Base-by-base conservation (phyloP, 2,113 vertebrate species). In the Pipra filicauda region DNA sequence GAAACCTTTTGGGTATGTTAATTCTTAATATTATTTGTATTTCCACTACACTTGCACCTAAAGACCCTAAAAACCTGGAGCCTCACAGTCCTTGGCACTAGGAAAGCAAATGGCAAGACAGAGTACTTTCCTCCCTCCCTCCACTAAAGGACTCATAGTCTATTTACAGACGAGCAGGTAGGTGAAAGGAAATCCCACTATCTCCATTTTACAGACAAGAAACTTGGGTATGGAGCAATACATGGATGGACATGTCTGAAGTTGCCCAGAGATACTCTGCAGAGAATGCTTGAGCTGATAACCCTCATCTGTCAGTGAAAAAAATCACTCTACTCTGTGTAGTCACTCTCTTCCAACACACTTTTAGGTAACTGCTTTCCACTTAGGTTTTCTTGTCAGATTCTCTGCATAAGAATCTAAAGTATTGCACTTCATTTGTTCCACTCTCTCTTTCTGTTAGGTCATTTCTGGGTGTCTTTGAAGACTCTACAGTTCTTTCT, bases 171-270 rank as follows among this genome's bases (percentile, higher is more conserved):
- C 17, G 37, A 81, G 33, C 13, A 78, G 27, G 23, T 15, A 92
- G 35, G 33, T 59, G 31, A 85, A 87, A 93, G 70, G 65, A 91
- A 94, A 88, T 55, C 37, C 55, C 39, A 43, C 17, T 33, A 16
- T 28, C 72, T 80, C 52, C 28, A 23, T 33, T 85, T 94, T 61
- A 61, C 22, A 62, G 51, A 55, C 15, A 35, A 43, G 35, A 33
- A 89, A 65, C 24, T 65, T 66, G 2, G 12, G 16, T 66, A 66
- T 1, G 7, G 52, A 66, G 30, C 1, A 1, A 61, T 26, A 75
- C 23, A 49, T 0, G 2, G 49, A 76, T 0, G 0, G 55, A 74
- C 5, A 6, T 1, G 11, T 44, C 33, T 6, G 3, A 91, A 85
- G 81, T 9, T 4, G 3, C 37, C 14, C 66, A 72, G 37, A 74